phyloP scores from a whole-genome alignment of 2,797 vertebrate genomes.

The Heteromormyrus szaboi region DNA sequence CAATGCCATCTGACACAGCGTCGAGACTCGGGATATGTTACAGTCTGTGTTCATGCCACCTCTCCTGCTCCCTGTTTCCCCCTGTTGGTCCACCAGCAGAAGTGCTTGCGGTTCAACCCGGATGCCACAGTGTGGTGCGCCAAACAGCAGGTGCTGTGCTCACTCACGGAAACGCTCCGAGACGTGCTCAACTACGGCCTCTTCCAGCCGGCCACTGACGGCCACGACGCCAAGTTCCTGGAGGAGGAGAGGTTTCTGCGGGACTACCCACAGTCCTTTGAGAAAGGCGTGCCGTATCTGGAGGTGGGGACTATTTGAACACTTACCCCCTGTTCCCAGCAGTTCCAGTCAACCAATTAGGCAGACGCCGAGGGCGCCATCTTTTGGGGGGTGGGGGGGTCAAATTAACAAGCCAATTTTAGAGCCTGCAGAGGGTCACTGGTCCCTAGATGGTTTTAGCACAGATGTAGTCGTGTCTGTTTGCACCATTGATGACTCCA shows the following conservation, averaged over 20 bases:
- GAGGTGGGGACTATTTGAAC: constrained; percentile 61
- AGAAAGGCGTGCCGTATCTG: constrained; percentile 87
- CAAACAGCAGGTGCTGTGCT: constrained; percentile 87
- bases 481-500: neutral
- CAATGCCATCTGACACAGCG: neutral
- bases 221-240: constrained; percentile 84
- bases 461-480: neutral
- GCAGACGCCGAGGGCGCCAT: neutral
- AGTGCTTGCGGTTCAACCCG: constrained; percentile 86
- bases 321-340: neutral
- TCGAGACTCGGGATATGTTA: neutral
- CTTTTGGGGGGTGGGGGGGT: neutral
- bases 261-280: constrained; percentile 81
- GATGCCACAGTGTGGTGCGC: constrained; percentile 82
- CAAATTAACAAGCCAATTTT: neutral
- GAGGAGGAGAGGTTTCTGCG: constrained; percentile 79
- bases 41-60: neutral
- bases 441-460: neutral
- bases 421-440: neutral
- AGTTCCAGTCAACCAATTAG: neutral
- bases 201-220: constrained; percentile 87
- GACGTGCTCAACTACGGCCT: constrained; percentile 89
- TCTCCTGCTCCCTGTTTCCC: neutral
- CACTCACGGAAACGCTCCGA: constrained; percentile 81
- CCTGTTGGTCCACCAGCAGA: constrained; percentile 51